Conservation (phyloP, 2,888 invertebrate genomes). For the Scaptomyza cyrtandrae region DNA sequence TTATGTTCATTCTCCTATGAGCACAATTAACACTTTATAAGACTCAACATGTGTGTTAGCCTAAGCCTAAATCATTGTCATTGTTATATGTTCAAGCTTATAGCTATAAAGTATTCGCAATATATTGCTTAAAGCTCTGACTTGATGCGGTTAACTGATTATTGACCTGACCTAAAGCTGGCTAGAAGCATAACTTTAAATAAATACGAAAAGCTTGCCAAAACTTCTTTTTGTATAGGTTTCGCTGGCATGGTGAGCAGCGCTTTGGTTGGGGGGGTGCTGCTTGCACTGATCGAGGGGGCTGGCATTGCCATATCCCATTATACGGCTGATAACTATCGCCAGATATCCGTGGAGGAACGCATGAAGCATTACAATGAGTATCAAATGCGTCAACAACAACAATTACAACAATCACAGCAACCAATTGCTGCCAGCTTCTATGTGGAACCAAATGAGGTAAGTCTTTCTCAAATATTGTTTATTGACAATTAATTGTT, state of each 20-base stretch:
- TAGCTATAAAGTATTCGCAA: too few relatives aligned
- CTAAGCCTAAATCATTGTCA: too few relatives aligned
- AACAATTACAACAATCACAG: slow-evolving; percentile 25
- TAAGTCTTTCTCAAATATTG: slow-evolving; percentile 8
- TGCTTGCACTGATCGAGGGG: slow-evolving; percentile 64
- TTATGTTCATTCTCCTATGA: too few relatives aligned
- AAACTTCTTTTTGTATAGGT: slow-evolving; percentile 22
- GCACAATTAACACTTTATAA: too few relatives aligned
- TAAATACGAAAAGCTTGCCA: too few relatives aligned
- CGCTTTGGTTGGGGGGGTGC: slow-evolving; percentile 60
- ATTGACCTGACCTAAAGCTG: too few relatives aligned
- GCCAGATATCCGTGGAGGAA: slow-evolving; percentile 56
- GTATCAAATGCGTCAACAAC: slow-evolving; percentile 30
- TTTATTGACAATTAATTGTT: background rate
- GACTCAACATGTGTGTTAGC: too few relatives aligned
- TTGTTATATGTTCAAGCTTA: too few relatives aligned
- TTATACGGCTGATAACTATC: slow-evolving; percentile 55
- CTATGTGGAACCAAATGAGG: slow-evolving; percentile 30
- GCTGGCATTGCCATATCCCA: slow-evolving; percentile 57
- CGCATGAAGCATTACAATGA: slow-evolving; percentile 51
- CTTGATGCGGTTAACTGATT: too few relatives aligned
- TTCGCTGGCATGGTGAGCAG: slow-evolving; percentile 58
- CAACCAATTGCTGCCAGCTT: slow-evolving; percentile 23
- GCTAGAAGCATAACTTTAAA: too few relatives aligned
- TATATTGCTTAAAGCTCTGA: background rate